Conservation (phyloP, 2,797 vertebrate genomes). For the Euphonia xanthogaster region DNA sequence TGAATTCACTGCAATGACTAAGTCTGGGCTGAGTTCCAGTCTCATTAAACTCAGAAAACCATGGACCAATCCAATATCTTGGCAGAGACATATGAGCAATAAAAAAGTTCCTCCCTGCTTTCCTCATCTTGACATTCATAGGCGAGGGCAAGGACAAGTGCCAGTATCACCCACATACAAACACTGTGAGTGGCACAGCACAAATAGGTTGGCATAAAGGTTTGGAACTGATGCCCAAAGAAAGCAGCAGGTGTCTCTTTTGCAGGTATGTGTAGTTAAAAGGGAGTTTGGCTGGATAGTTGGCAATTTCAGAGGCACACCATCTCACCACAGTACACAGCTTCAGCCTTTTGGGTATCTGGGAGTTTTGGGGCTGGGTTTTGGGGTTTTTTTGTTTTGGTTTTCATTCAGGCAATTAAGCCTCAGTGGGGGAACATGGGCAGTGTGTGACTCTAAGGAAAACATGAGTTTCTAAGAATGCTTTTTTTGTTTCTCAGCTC, state of each 20-base stretch:
- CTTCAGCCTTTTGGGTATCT: neutral
- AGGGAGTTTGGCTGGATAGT: neutral
- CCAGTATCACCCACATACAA: rapidly evolving
- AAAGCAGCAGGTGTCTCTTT: neutral
- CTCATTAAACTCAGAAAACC: conserved; percentile 53
- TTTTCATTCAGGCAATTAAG: neutral
- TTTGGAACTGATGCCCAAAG: neutral
- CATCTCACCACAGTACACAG: rapidly evolving
- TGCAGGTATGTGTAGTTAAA: neutral
- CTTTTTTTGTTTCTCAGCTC: neutral
- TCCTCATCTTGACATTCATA: conserved; percentile 26
- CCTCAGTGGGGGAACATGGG: neutral
- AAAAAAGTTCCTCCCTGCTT: neutral
- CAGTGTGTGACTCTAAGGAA: neutral
- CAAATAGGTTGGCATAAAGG: neutral
- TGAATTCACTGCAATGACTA: conserved; percentile 36
- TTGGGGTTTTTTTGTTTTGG: neutral
- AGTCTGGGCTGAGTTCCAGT: conserved; percentile 45
- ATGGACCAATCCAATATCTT: conserved; percentile 11
- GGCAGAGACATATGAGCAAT: conserved; percentile 4
- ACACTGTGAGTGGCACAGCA: neutral
- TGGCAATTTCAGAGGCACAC: neutral
- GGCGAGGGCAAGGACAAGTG: neutral
- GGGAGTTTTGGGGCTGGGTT: neutral
- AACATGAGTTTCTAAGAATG: neutral